These are phyloP conservation scores for Melanargia galathea DNA, from an alignment of 2,888 invertebrate genomes.

Conservation along the genomic window DNA sequence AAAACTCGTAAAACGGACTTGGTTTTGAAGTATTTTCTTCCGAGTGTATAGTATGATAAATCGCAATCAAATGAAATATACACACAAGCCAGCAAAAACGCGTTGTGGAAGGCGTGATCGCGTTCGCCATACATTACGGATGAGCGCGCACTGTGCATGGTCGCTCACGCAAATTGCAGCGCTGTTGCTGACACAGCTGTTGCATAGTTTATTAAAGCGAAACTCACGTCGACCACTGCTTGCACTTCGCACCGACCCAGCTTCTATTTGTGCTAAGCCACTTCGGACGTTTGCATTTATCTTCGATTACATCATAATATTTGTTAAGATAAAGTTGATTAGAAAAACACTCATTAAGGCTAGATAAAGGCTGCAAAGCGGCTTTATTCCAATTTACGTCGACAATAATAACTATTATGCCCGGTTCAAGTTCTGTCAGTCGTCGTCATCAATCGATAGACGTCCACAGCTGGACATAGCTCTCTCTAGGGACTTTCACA, in stretches of 20 bases:
- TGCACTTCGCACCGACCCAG: background rate
- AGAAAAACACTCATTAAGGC: too few relatives aligned
- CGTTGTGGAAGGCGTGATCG: conserved; percentile 19
- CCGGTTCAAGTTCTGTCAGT: too few relatives aligned
- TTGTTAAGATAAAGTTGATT: too few relatives aligned
- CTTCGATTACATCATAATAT: background rate
- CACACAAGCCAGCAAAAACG: conserved; percentile 11
- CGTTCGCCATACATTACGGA: conserved; percentile 63
- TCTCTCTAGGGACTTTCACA: too few relatives aligned
- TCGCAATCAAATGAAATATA: conserved; percentile 11
- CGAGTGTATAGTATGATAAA: too few relatives aligned
- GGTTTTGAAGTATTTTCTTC: too few relatives aligned
- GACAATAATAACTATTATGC: too few relatives aligned
- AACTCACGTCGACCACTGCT: background rate
- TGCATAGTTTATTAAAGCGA: conserved; percentile 15
- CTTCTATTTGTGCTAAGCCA: background rate
- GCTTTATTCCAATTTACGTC: too few relatives aligned
- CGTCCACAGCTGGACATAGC: too few relatives aligned
- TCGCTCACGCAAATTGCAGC: conserved; percentile 75
- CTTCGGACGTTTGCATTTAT: background rate
- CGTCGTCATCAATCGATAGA: too few relatives aligned
- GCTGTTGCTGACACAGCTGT: conserved; percentile 69
- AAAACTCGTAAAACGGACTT: too few relatives aligned
- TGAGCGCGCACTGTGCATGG: conserved; percentile 74
- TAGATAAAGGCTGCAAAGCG: too few relatives aligned